Evolutionary conservation across 1,140 invertebrate species (phyloP).

Genomic region (Drosophila fuyamai): DNA sequence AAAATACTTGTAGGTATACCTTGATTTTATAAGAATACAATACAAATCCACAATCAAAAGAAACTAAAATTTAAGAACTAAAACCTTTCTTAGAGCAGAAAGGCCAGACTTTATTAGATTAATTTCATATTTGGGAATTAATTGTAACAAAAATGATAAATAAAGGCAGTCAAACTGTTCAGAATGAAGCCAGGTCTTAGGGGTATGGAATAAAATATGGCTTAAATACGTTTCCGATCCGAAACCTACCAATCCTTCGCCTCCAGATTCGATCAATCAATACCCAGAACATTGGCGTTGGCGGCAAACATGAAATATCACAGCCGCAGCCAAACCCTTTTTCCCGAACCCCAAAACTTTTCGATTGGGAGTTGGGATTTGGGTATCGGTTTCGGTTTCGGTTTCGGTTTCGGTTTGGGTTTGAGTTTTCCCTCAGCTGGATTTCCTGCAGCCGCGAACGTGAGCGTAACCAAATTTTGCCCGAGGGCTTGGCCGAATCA

Average conservation of each 20-base stretch:
- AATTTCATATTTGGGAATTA: no score
- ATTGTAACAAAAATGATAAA: not conserved
- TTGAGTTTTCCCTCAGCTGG: conserved; percentile 34
- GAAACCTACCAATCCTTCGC: conserved; percentile 21
- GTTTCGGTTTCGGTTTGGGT: conserved; percentile 8
- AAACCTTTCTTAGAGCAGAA: no score
- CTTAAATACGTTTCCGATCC: conserved; percentile 2
- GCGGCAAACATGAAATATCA: conserved; percentile 82
- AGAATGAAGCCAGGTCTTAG: not conserved
- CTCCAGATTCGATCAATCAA: conserved; percentile 73
- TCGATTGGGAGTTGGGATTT: conserved; percentile 21
- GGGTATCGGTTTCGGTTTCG: conserved; percentile 9
- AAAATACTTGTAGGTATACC: no score
- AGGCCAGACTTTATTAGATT: no score
- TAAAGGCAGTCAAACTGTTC: not conserved
- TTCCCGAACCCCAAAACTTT: conserved; percentile 67
- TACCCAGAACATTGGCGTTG: conserved; percentile 65
- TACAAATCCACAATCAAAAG: no score
- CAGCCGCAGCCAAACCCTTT: conserved; percentile 72
- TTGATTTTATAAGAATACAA: no score
- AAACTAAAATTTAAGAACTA: no score
- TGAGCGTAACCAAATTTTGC: conserved; percentile 82
- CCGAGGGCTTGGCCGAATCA: conserved; percentile 77
- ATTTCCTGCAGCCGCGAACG: conserved; percentile 70
- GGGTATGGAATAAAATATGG: not conserved